These are phyloP conservation scores for Drosophila ochracea DNA, from an alignment of 2,888 invertebrate species.

Conservation along the genomic window DNA sequence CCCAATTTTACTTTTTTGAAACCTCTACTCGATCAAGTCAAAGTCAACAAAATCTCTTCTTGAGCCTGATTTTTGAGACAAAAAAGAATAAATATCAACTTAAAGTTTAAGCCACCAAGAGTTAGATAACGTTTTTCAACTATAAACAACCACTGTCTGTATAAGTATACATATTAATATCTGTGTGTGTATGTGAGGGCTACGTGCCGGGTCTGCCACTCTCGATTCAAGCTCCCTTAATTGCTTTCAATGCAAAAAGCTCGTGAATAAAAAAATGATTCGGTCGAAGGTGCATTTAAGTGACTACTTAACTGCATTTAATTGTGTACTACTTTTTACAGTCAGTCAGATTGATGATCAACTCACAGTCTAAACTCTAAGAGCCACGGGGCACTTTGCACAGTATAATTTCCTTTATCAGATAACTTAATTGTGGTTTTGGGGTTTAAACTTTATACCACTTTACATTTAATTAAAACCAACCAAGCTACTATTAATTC, in stretches of 20 bases:
- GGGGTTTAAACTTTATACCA: background rate
- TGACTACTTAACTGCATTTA: background rate
- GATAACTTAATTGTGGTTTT: background rate
- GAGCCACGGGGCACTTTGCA: background rate
- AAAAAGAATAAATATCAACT: background rate
- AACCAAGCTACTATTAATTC: background rate
- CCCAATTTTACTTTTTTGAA: background rate
- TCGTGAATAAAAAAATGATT: background rate
- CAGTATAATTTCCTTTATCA: background rate
- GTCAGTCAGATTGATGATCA: slow-evolving; percentile 1
- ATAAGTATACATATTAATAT: background rate
- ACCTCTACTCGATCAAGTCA: background rate
- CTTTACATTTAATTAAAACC: background rate
- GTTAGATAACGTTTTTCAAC: background rate
- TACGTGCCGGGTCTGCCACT: background rate
- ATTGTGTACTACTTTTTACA: slow-evolving; percentile 1
- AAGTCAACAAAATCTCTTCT: background rate
- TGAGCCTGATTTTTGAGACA: background rate
- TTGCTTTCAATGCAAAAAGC: background rate
- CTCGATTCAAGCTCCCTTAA: background rate
- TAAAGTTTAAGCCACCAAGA: background rate
- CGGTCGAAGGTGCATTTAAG: slow-evolving; percentile 5
- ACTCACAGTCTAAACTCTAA: background rate
- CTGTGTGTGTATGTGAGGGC: background rate
- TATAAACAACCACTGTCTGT: background rate